A percentile compares a stretch with the other conserved stretches of the same genome.
Evolutionary conservation across 2,888 invertebrate genomes (phyloP).

Genomic region (Ceriagrion tenellum): DNA sequence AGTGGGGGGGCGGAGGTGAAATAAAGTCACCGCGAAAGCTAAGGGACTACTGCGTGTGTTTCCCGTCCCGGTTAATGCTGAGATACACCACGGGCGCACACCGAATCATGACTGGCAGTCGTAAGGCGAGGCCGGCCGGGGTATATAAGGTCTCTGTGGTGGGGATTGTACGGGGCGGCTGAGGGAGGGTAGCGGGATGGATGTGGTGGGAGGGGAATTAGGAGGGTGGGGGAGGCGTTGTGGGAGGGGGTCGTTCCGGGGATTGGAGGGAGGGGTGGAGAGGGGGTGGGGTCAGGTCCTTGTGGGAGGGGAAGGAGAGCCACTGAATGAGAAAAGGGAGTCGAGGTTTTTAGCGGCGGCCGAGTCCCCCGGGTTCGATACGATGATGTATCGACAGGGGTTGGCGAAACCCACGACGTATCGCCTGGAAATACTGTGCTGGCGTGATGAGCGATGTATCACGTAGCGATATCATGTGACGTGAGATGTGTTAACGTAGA

Average conservation of each 20-base stretch:
- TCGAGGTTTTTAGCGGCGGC: not conserved
- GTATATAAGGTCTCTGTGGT: not conserved
- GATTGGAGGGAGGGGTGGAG: not conserved
- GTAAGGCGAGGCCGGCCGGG: slow-evolving; percentile 35
- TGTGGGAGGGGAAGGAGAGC: not conserved
- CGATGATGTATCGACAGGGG: no score
- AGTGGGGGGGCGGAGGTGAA: not conserved
- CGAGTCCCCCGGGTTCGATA: no score
- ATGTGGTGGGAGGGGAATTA: not conserved
- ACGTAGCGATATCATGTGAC: no score
- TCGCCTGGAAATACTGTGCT: no score
- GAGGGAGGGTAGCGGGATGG: not conserved
- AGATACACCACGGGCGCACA: not conserved
- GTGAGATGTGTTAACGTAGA: no score
- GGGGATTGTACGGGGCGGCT: not conserved
- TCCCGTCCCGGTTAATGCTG: not conserved
- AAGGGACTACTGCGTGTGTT: not conserved
- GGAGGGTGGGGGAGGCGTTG: not conserved
- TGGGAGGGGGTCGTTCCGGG: not conserved
- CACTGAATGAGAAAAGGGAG: not conserved
- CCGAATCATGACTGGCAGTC: slow-evolving; percentile 36
- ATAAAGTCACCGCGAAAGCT: not conserved
- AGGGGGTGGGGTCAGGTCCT: no score
- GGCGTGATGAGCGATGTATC: no score
- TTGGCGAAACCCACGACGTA: no score